Evolutionary conservation across 2,888 invertebrate species (phyloP).

Genomic region (Pollenia amentaria): DNA sequence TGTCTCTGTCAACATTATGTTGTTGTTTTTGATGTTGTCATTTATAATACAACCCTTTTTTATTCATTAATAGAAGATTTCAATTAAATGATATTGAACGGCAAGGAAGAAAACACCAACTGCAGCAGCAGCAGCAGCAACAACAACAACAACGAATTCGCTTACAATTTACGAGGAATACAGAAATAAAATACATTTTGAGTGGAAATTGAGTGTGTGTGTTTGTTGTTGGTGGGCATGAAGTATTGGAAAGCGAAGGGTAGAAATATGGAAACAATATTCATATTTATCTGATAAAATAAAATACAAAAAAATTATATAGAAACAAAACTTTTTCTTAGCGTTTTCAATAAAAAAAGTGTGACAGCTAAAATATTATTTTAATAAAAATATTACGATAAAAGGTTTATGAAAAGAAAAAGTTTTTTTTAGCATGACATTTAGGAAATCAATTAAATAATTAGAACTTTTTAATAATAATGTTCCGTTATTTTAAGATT

Average conservation of each 20-base stretch:
- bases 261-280: constrained; percentile 45
- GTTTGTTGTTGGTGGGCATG: background rate
- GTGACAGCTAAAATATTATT: constrained; percentile 51
- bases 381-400: constrained; percentile 25
- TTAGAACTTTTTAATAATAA: constrained; percentile 32
- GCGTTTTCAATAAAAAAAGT: constrained; percentile 13
- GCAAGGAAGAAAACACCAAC: constrained; percentile 45
- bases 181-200: constrained; percentile 34
- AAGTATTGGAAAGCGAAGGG: constrained; percentile 26
- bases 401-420: background rate
- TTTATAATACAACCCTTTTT: constrained; percentile 54
- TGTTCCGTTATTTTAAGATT: constrained; percentile 4
- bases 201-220: constrained; percentile 39
- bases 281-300: constrained; percentile 41
- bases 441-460: constrained; percentile 62
- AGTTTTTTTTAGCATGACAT: constrained; percentile 37
- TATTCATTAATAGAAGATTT: constrained; percentile 64
- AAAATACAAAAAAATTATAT: background rate
- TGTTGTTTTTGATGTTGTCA: background rate
- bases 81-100: constrained; percentile 71
- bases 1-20: constrained; percentile 14
- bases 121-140: constrained; percentile 15
- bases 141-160: background rate
- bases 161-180: background rate
- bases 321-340: constrained; percentile 35